Conservation (phyloP, 2,113 vertebrate species). For the Lethenteron reissneri region DNA sequence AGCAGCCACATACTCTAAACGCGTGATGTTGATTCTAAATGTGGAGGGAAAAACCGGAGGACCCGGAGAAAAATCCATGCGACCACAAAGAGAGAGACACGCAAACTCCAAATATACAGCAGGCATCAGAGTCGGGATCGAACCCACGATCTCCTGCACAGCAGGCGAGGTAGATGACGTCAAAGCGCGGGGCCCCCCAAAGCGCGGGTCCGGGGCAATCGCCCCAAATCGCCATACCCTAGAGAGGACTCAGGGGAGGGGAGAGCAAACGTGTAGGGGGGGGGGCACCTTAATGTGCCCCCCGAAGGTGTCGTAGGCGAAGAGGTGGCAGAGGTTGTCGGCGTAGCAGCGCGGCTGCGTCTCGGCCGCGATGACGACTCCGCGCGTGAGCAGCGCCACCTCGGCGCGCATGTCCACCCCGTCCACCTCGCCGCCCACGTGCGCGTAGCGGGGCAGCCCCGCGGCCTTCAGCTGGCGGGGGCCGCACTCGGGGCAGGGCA, state of each 20-base stretch:
- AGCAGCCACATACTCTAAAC: too few relatives aligned
- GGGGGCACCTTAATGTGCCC: constrained; percentile 67
- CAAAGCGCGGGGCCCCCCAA: too few relatives aligned
- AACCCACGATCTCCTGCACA: too few relatives aligned
- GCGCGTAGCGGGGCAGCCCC: constrained; percentile 31
- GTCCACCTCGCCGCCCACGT: constrained; percentile 49
- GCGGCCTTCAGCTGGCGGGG: constrained; percentile 7
- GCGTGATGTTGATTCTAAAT: too few relatives aligned
- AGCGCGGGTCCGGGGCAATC: too few relatives aligned
- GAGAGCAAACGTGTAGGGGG: not conserved
- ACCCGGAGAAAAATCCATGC: too few relatives aligned
- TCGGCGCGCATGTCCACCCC: constrained; percentile 82
- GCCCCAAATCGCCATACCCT: not conserved
- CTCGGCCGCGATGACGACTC: constrained; percentile 49
- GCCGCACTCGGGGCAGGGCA: constrained; percentile 9
- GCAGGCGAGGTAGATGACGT: too few relatives aligned
- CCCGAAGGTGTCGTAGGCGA: constrained; percentile 76
- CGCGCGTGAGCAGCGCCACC: constrained; percentile 61
- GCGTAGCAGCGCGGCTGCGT: constrained; percentile 48
- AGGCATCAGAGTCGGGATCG: too few relatives aligned
- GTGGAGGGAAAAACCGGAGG: too few relatives aligned
- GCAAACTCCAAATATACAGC: too few relatives aligned
- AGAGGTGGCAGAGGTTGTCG: constrained; percentile 59
- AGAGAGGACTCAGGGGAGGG: not conserved
- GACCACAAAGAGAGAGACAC: too few relatives aligned